A percentile compares a stretch with the other conserved stretches of the same genome.
Evolutionary conservation across 1,140 invertebrate species (phyloP).

Genomic region (Cryptotermes secundus): DNA sequence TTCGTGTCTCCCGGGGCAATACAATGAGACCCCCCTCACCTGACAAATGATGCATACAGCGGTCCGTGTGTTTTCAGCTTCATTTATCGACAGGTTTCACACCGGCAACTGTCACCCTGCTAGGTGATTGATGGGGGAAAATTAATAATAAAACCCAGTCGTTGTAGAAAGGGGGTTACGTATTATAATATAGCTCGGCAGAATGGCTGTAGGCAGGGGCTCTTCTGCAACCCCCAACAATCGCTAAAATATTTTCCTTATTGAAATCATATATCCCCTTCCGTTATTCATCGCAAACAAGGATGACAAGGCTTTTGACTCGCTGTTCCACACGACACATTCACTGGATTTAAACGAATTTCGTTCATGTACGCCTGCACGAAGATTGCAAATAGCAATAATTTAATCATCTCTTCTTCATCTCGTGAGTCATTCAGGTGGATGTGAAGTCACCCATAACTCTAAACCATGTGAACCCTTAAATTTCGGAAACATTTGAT

Average conservation of each 20-base stretch:
- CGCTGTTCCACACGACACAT: not conserved
- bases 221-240: not conserved
- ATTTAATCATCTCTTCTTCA: too few species aligned
- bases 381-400: not conserved
- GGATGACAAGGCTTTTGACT: not conserved
- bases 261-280: not conserved
- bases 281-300: not conserved
- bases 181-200: not conserved
- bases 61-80: not conserved
- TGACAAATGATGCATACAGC: constrained; percentile 15
- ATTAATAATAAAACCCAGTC: not conserved
- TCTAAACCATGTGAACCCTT: not conserved
- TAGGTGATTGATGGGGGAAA: constrained; percentile 18
- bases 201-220: not conserved
- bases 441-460: not conserved
- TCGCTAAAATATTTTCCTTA: not conserved
- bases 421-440: too few species aligned
- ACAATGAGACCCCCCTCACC: not conserved
- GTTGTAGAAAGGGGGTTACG: not conserved
- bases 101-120: not conserved
- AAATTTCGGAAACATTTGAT: not conserved
- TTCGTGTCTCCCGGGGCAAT: not conserved
- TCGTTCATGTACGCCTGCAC: not conserved
- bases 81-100: not conserved
- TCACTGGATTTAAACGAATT: not conserved